Conservation (phyloP, 2,888 invertebrate genomes). For the Podabrus alpinus region DNA sequence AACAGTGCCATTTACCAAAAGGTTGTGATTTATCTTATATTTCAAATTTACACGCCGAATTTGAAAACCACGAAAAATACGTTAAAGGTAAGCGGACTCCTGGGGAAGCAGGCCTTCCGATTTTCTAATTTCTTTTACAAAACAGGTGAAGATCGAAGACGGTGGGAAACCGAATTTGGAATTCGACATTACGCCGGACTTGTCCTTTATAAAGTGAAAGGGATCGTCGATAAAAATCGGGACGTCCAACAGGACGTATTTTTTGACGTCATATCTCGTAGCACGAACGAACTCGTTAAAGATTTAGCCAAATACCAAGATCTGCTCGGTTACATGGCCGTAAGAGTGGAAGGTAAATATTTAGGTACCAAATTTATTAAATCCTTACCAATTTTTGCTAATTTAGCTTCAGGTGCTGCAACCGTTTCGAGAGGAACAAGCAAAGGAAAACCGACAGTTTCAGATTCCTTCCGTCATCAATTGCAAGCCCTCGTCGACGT, state of each 20-base stretch:
- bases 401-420: conserved; percentile 50
- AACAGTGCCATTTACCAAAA: conserved; percentile 93
- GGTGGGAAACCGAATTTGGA: conserved; percentile 90
- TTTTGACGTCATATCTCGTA: conserved; percentile 85
- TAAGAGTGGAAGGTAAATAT: conserved; percentile 31
- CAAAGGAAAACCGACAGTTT: conserved; percentile 87
- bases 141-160: conserved; percentile 73
- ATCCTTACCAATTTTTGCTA: neutral
- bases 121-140: neutral
- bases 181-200: conserved; percentile 88
- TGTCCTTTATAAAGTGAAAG: conserved; percentile 80
- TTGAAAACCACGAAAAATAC: conserved; percentile 81
- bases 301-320: conserved; percentile 73
- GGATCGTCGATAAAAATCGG: conserved; percentile 90
- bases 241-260: conserved; percentile 93
- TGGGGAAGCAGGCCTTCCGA: neutral
- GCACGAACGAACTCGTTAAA: conserved; percentile 81
- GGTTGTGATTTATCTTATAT: conserved; percentile 88
- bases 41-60: conserved; percentile 85
- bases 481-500: conserved; percentile 87
- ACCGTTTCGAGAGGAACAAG: conserved; percentile 82
- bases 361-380: neutral
- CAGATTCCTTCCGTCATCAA: conserved; percentile 87
- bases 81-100: conserved; percentile 65
- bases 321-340: conserved; percentile 35